These are phyloP conservation scores for Nymphalis urticae DNA, from an alignment of 2,888 invertebrate species.

Conservation along the genomic window DNA sequence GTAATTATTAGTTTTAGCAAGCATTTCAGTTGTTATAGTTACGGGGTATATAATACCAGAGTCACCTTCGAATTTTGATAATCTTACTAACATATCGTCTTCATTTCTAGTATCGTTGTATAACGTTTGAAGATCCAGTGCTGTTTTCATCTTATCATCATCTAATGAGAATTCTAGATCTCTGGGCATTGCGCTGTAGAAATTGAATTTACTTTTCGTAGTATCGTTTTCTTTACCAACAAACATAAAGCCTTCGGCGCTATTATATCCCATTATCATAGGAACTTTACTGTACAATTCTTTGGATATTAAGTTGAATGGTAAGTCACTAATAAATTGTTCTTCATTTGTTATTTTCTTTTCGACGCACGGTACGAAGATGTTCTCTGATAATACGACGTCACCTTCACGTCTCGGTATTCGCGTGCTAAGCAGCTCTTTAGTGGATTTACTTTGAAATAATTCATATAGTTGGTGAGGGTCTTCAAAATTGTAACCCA, in stretches of 20 bases:
- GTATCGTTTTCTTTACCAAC: conserved; percentile 70
- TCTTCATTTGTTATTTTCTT: conserved; percentile 49
- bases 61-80: conserved; percentile 66
- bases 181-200: conserved; percentile 59
- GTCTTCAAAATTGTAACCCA: conserved; percentile 55
- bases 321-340: conserved; percentile 58
- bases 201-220: conserved; percentile 56
- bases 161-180: conserved; percentile 57
- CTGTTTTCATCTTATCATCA: conserved; percentile 49
- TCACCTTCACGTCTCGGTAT: conserved; percentile 65
- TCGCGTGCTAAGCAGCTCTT: conserved; percentile 55
- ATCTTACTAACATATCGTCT: conserved; percentile 59
- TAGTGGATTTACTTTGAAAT: conserved; percentile 51
- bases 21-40: conserved; percentile 54
- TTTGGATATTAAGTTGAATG: conserved; percentile 58
- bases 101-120: conserved; percentile 67
- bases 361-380: conserved; percentile 72
- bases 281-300: conserved; percentile 63
- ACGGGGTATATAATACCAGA: conserved; percentile 62
- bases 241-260: conserved; percentile 69
- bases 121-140: conserved; percentile 56
- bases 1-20: conserved; percentile 49
- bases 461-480: conserved; percentile 57
- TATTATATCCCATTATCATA: conserved; percentile 66
- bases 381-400: conserved; percentile 64